Conservation (phyloP, 2,113 vertebrate species). For the Myotis brandtii region DNA sequence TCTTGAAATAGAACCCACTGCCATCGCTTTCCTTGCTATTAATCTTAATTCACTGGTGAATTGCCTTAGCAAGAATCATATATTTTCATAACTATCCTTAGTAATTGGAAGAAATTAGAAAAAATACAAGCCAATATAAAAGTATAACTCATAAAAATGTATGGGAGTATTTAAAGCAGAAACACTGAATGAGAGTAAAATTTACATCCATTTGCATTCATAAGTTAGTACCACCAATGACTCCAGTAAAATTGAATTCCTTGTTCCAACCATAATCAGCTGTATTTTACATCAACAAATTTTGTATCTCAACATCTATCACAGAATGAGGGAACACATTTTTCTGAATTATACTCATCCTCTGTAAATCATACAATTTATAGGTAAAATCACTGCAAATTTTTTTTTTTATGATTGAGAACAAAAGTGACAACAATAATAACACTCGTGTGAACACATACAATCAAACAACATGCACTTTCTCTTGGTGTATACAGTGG, state of each 20-base stretch:
- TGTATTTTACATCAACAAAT: not conserved
- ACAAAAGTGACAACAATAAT: not conserved
- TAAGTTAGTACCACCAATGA: not conserved
- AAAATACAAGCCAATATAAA: not conserved
- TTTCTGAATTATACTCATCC: not conserved
- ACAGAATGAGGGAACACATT: not conserved
- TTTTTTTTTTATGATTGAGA: not conserved
- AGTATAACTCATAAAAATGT: not conserved
- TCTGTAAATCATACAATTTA: not conserved
- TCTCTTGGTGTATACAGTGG: not conserved
- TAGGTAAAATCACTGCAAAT: not conserved
- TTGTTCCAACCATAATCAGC: not conserved
- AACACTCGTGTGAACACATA: not conserved
- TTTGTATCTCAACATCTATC: not conserved
- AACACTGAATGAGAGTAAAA: not conserved
- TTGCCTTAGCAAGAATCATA: not conserved
- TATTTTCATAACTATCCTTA: not conserved
- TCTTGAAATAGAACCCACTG: not conserved
- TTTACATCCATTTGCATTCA: constrained; percentile 10
- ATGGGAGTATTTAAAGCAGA: not conserved
- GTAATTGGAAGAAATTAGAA: not conserved
- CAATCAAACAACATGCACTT: not conserved
- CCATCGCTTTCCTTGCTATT: not conserved
- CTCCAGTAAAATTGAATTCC: constrained; percentile 8
- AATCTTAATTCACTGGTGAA: not conserved